Base-by-base conservation (phyloP, 2,113 vertebrate species). In the Rhinoptilus africanus region DNA sequence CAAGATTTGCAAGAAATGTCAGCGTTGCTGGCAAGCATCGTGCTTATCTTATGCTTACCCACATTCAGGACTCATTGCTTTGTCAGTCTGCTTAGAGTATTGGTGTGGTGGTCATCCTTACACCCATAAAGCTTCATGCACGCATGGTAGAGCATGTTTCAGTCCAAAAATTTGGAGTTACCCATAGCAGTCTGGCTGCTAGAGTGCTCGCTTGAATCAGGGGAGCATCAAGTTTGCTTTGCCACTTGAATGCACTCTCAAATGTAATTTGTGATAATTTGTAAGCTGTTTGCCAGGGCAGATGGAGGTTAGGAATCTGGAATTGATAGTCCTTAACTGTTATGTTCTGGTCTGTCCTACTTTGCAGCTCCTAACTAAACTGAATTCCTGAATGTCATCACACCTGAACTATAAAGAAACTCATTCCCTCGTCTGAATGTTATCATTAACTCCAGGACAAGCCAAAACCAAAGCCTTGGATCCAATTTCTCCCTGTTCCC, bases 1-100 rank as follows among this genome's bases (percentile, higher is more conserved):
- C 60, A 54, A 75, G 51, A 34, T 14, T 35, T 41, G 14, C 23
- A 75, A 54, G 37, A 47, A 72, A 34, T 37, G 14, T 8, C 24
- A 56, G 57, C 0, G 0, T 37, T 67, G 37, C n/a, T 73, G 37
- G 45, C 12, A 14, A 59, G 30, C 45, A 20, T 2, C 37, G 4
- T 56, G 17, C 81, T 80, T 72, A 11, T 53, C 26, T 50, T 43
- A 34, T 7, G 21, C 30, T 89, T 76, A 45, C 13, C 27, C 0
- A 2, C 21, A 41, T 76, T 63, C 62, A 84, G 71, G 21, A 9
- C 39, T 80, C 41, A 14, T 16, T 84, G 32, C 12, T 68, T 57
- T 75, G 14, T 50, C n/a, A n/a, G 45, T 37, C 34, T 60, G 6
- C 47, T 68, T 53, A 43, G 28, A 67, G 9, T 10, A 26, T 73